These are phyloP conservation scores for Willowsia nigromaculata DNA, from an alignment of 2,888 invertebrate species.

Conservation along the genomic window DNA sequence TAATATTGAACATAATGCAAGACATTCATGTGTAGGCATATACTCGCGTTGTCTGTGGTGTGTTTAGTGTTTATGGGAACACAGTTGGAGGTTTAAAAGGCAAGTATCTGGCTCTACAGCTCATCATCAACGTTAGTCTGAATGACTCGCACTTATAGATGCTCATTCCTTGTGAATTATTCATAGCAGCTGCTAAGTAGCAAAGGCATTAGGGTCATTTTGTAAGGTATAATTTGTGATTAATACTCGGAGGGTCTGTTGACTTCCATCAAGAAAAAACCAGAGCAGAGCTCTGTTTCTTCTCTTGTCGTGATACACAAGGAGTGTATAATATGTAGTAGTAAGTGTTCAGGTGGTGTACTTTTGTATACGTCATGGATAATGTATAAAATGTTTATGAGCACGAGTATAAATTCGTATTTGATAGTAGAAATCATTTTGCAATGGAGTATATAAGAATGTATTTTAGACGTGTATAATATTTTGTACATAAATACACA, in stretches of 20 bases:
- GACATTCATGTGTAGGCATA: neutral
- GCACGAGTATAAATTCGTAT: neutral
- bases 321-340: neutral
- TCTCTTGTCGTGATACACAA: neutral
- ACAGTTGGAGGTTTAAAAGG: conserved; percentile 27
- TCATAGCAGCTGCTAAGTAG: conserved; percentile 73
- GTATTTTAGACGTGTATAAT: conserved; percentile 4
- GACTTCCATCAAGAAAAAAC: conserved; percentile 57
- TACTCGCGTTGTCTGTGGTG: conserved; percentile 38
- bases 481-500: conserved; percentile 24
- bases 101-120: neutral
- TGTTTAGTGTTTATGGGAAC: conserved; percentile 4
- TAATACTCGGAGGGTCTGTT: conserved; percentile 69
- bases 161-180: conserved; percentile 68
- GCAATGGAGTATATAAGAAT: conserved; percentile 36
- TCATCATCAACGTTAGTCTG: conserved; percentile 52
- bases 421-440: conserved; percentile 7
- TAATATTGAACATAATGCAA: neutral
- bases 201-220: conserved; percentile 71
- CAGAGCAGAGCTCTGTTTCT: conserved; percentile 41
- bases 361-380: neutral
- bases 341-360: neutral
- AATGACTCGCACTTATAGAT: conserved; percentile 45
- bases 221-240: conserved; percentile 72
- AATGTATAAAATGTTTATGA: neutral